Percentiles rank a stretch among this genome's conserved stretches.
Evolutionary conservation across 2,888 invertebrate genomes (phyloP).

Genomic region (Desoria tigrina): DNA sequence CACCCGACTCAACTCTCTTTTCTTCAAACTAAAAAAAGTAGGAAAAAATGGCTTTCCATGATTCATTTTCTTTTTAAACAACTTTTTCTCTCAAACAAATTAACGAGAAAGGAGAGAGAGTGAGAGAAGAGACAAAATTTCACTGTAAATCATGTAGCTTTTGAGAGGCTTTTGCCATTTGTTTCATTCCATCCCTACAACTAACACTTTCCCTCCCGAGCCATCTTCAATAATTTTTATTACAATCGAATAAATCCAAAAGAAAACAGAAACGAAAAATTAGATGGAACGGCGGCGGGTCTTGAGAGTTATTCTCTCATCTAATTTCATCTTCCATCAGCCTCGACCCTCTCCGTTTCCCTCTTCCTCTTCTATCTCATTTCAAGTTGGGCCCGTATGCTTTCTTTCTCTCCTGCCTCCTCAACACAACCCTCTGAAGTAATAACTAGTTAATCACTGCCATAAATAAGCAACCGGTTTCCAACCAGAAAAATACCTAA

Average conservation of each 20-base stretch:
- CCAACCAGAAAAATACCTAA: constrained; percentile 12
- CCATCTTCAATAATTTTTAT: constrained; percentile 37
- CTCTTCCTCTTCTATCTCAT: constrained; percentile 4
- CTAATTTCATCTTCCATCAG: constrained; percentile 19
- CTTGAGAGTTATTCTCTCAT: no score
- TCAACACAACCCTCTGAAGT: background rate
- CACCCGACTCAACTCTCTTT: constrained; percentile 20
- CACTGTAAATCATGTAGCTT: constrained; percentile 43
- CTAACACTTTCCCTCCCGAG: constrained; percentile 1
- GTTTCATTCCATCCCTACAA: background rate
- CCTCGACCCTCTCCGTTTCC: background rate
- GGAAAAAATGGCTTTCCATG: constrained; percentile 29
- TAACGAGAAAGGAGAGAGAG: constrained; percentile 36
- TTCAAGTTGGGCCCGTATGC: constrained; percentile 16
- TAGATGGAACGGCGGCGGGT: constrained; percentile 8
- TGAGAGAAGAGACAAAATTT: constrained; percentile 33
- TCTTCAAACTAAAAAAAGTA: constrained; percentile 14
- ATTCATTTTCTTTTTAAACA: constrained; percentile 42
- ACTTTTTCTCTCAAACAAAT: constrained; percentile 40
- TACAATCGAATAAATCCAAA: constrained; percentile 37
- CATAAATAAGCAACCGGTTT: constrained; percentile 28
- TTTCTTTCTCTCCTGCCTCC: constrained; percentile 13
- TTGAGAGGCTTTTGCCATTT: constrained; percentile 23
- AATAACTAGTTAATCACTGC: constrained; percentile 30
- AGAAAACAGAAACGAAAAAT: constrained; percentile 20